Percentiles rank a stretch among this genome's conserved stretches.
Evolutionary conservation across 2,888 invertebrate genomes (phyloP).

Genomic region (Sepiola atlantica): DNA sequence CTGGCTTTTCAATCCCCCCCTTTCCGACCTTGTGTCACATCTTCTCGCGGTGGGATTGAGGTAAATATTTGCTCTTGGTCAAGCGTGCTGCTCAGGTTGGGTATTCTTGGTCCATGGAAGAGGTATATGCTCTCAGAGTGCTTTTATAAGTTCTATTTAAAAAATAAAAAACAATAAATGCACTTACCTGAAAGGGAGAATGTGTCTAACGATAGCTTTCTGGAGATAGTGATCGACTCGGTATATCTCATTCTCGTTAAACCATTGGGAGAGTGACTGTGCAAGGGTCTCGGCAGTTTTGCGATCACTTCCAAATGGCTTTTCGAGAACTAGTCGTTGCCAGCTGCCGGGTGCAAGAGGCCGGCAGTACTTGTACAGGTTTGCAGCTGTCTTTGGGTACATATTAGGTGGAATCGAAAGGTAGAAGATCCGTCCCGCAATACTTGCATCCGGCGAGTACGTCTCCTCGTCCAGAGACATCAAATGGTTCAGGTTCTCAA

Average conservation of each 20-base stretch:
- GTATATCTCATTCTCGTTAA: conserved; percentile 87
- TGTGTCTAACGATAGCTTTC: conserved; percentile 69
- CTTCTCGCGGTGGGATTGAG: too few relatives aligned
- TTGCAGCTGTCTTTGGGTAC: conserved; percentile 59
- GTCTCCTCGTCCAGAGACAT: background rate
- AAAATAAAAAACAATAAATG: background rate
- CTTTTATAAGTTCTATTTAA: background rate
- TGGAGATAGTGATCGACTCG: conserved; percentile 99
- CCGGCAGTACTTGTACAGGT: conserved; percentile 57
- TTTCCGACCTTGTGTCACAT: too few relatives aligned
- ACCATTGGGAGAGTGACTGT: conserved; percentile 87
- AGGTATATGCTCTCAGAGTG: background rate
- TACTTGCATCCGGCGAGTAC: background rate
- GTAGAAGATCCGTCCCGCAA: conserved; percentile 66
- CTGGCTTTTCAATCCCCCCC: too few relatives aligned
- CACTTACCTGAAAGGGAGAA: conserved; percentile 71
- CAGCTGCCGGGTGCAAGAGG: conserved; percentile 76
- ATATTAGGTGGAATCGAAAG: conserved; percentile 69
- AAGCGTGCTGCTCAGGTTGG: too few relatives aligned
- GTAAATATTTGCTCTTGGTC: too few relatives aligned
- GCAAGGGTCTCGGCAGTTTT: conserved; percentile 87
- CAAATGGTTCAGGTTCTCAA: conserved; percentile 55
- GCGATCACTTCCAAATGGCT: conserved; percentile 96
- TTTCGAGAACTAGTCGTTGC: conserved; percentile 96
- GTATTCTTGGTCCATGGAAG: too few relatives aligned